Evolutionary conservation across 2,797 vertebrate species (phyloP).

Genomic region (Cottoperca gobio): DNA sequence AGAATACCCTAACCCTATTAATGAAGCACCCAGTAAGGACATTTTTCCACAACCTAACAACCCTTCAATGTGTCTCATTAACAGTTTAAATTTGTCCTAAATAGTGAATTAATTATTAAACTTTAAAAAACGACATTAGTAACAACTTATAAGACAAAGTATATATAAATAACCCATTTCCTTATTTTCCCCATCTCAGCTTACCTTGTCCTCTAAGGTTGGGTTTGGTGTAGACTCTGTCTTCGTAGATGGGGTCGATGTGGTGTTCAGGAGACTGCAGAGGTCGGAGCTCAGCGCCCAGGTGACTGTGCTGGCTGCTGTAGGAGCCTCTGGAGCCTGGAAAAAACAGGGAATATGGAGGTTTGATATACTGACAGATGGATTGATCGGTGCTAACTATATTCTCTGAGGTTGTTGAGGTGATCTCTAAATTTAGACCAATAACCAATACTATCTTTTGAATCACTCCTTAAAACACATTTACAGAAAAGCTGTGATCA

Average conservation of each 20-base stretch:
- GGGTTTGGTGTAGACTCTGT: slow-evolving; percentile 98
- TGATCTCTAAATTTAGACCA: not conserved
- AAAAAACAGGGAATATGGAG: not conserved
- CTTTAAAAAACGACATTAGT: too few relatives aligned
- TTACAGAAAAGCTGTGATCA: not conserved
- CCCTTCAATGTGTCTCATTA: not conserved
- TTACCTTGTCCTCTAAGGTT: slow-evolving; percentile 97
- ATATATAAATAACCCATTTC: slow-evolving; percentile 7
- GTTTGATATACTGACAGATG: not conserved
- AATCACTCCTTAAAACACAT: slow-evolving; percentile 3
- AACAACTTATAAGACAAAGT: too few relatives aligned
- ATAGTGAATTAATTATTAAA: too few relatives aligned
- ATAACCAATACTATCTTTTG: not conserved
- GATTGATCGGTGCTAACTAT: not conserved
- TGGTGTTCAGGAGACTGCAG: slow-evolving; percentile 99
- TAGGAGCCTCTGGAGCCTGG: slow-evolving; percentile 96
- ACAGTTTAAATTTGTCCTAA: too few relatives aligned
- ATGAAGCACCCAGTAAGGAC: not conserved
- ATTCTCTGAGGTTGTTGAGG: not conserved
- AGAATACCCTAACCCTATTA: not conserved
- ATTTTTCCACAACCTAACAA: not conserved
- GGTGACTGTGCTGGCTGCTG: slow-evolving; percentile 97
- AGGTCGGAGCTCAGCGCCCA: slow-evolving; percentile 94
- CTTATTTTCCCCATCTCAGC: slow-evolving; percentile 20
- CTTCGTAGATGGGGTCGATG: slow-evolving; percentile 99